Percentiles rank a stretch among this genome's conserved stretches.
phyloP scores from a whole-genome alignment of 2,113 vertebrate genomes.

The Psephotus haematonotus region DNA sequence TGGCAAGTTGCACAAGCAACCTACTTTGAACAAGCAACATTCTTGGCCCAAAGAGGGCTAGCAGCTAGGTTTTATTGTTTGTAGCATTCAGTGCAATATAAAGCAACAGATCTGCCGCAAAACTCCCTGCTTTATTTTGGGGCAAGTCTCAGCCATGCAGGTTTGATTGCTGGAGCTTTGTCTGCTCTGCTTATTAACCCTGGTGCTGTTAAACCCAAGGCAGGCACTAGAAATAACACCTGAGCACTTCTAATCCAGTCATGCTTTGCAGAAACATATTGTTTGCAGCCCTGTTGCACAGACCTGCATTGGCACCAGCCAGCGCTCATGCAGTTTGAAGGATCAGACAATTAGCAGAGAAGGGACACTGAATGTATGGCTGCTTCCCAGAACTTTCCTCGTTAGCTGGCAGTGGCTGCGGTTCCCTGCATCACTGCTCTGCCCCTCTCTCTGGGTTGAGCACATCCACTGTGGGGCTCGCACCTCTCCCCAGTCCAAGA shows the following conservation, averaged over 20 bases:
- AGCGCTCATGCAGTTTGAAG: neutral
- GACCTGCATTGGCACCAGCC: neutral
- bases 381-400: slow-evolving; percentile 29
- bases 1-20: neutral
- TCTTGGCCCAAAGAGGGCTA: neutral
- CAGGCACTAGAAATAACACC: neutral
- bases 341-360: slow-evolving; percentile 18
- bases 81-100: neutral
- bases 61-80: neutral
- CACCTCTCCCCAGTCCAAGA: neutral
- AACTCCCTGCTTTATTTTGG: rapidly evolving
- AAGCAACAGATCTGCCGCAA: neutral
- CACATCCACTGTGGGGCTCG: neutral
- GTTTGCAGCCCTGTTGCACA: rapidly evolving
- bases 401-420: neutral
- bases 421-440: neutral
- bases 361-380: slow-evolving; percentile 3
- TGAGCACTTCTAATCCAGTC: neutral
- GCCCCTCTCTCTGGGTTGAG: neutral
- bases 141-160: neutral
- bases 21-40: neutral
- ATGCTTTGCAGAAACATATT: neutral
- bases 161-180: neutral
- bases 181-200: neutral
- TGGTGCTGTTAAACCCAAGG: neutral